Conservation (phyloP, 1,140 invertebrate species). For the Palaemon carinicauda region DNA sequence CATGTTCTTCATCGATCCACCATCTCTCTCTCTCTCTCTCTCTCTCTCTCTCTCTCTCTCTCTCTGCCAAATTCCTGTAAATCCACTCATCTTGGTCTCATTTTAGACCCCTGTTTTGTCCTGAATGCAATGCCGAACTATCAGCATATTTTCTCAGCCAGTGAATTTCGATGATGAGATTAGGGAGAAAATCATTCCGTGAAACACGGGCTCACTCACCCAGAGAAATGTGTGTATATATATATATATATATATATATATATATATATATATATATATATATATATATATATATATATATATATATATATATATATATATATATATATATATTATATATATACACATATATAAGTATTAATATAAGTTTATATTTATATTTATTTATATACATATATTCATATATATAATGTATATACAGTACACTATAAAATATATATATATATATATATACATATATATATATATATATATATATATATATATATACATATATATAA, state of each 20-base stretch:
- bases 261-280: background rate
- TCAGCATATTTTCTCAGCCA: no score
- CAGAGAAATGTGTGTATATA: background rate
- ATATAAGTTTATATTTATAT: background rate
- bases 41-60: no score
- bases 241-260: background rate
- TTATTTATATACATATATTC: background rate
- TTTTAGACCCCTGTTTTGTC: no score
- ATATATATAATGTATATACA: no score
- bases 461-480: slow-evolving; percentile 2
- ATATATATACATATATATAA: background rate
- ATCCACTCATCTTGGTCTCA: no score
- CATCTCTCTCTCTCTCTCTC: no score
- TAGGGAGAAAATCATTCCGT: background rate
- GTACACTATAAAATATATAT: no score
- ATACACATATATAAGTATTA: background rate
- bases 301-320: background rate
- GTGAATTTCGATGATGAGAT: no score
- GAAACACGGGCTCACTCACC: background rate
- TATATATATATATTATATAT: background rate
- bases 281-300: background rate
- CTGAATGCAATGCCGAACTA: no score
- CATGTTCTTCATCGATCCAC: no score
- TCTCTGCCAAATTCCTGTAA: no score
- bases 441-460: background rate